phyloP scores from a whole-genome alignment of 2,797 vertebrate genomes.

The Hemitrygon akajei region DNA sequence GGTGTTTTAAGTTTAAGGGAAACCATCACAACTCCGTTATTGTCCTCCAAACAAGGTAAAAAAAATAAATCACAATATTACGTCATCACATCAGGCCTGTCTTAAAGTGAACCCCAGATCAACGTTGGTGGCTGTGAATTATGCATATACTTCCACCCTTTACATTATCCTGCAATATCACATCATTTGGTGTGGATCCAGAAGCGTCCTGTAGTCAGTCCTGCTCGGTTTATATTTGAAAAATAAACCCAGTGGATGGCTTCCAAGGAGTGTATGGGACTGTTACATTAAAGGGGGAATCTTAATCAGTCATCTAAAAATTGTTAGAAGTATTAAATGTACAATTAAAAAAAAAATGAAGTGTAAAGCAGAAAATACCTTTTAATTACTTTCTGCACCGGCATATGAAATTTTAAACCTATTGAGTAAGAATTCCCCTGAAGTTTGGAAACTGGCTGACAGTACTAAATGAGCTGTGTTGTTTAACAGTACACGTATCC shows the following conservation, averaged over 20 bases:
- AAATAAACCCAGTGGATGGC: background rate
- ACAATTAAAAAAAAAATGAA: background rate
- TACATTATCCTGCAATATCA: too few relatives aligned
- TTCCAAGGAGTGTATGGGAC: background rate
- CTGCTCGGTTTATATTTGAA: background rate
- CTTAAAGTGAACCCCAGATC: too few relatives aligned
- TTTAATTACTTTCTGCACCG: background rate
- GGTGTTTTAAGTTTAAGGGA: too few relatives aligned
- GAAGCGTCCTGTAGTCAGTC: background rate
- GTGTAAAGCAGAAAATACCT: background rate
- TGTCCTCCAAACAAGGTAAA: too few relatives aligned
- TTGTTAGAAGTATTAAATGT: background rate
- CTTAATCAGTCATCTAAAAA: background rate
- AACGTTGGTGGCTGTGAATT: too few relatives aligned
- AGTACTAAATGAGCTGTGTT: background rate
- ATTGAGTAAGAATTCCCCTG: background rate
- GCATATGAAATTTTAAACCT: background rate
- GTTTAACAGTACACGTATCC: slow-evolving; percentile 14
- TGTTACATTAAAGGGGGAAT: background rate
- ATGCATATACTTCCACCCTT: too few relatives aligned
- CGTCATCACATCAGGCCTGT: too few relatives aligned
- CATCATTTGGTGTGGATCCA: background rate
- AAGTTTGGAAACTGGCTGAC: background rate
- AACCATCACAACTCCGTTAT: too few relatives aligned
- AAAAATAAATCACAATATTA: too few relatives aligned